phyloP scores from a whole-genome alignment of 1,140 invertebrate genomes.

The Solenopsis fugax region DNA sequence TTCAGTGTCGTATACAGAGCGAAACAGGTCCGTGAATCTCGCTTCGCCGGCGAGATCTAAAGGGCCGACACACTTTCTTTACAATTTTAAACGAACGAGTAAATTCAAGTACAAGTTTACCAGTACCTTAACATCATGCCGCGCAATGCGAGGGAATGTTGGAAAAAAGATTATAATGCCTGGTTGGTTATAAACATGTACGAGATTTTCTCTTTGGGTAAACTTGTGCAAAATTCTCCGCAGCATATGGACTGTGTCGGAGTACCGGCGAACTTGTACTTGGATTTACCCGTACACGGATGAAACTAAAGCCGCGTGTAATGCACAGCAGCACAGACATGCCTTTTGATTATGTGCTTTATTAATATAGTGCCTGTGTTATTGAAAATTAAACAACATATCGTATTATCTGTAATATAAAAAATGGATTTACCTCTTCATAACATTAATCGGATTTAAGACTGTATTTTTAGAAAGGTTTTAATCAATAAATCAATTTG shows the following conservation, averaged over 20 bases:
- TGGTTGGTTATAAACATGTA: not conserved
- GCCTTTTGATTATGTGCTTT: not conserved
- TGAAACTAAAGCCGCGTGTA: not conserved
- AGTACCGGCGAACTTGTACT: not conserved
- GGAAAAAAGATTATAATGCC: slow-evolving; percentile 15
- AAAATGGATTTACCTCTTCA: not conserved
- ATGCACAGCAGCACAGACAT: not conserved
- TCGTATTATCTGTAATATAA: not conserved
- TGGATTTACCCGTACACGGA: not conserved
- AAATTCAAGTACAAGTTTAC: slow-evolving; percentile 17
- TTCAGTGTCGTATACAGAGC: slow-evolving; percentile 22
- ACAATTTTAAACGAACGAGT: slow-evolving; percentile 9
- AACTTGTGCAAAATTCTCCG: not conserved
- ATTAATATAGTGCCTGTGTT: not conserved
- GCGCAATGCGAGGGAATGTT: not conserved
- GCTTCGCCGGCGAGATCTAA: slow-evolving; percentile 9
- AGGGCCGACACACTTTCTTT: not conserved
- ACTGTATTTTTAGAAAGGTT: not conserved
- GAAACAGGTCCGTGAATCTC: slow-evolving; percentile 21
- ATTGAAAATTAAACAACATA: not conserved
- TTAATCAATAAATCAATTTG: not conserved
- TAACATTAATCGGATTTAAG: not conserved
- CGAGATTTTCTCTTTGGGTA: slow-evolving; percentile 21
- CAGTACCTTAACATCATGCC: not conserved
- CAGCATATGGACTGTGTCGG: not conserved